These are phyloP conservation scores for Cebidichthys violaceus DNA, from an alignment of 2,113 vertebrate genomes.

Conservation along the genomic window DNA sequence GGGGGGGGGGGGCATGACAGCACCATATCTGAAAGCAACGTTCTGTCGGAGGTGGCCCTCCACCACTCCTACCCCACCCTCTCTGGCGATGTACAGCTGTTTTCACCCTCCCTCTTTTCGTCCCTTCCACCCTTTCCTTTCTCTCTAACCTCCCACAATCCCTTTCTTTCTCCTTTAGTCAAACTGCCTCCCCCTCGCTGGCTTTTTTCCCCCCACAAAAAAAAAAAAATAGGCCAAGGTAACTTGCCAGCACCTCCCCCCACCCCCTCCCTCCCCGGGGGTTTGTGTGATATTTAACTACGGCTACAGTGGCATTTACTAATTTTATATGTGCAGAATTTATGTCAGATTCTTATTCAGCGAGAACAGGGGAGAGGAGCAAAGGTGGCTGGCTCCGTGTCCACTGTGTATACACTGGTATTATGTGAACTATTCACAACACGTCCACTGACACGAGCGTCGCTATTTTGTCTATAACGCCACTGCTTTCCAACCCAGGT, in stretches of 20 bases:
- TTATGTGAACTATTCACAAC: constrained; percentile 89
- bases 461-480: constrained; percentile 84
- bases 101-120: constrained; percentile 35
- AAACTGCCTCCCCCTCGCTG: constrained; percentile 18
- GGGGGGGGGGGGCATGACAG: constrained; percentile 40
- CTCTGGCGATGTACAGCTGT: constrained; percentile 68
- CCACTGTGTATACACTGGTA: constrained; percentile 88
- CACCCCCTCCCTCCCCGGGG: constrained; percentile 68
- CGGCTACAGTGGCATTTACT: constrained; percentile 90
- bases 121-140: constrained; percentile 41
- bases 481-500: constrained; percentile 70
- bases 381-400: constrained; percentile 85
- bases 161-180: constrained; percentile 49
- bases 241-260: constrained; percentile 59
- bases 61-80: constrained; percentile 27
- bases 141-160: constrained; percentile 53
- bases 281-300: constrained; percentile 89
- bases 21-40: constrained; percentile 54
- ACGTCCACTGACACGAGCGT: constrained; percentile 83
- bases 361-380: constrained; percentile 82
- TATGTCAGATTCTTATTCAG: constrained; percentile 88
- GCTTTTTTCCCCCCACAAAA: constrained; percentile 30
- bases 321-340: constrained; percentile 91
- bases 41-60: constrained; percentile 15
- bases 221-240: constrained; percentile 82